Evolutionary conservation across 1,140 invertebrate species (phyloP).

Genomic region (Eumaeus atala): DNA sequence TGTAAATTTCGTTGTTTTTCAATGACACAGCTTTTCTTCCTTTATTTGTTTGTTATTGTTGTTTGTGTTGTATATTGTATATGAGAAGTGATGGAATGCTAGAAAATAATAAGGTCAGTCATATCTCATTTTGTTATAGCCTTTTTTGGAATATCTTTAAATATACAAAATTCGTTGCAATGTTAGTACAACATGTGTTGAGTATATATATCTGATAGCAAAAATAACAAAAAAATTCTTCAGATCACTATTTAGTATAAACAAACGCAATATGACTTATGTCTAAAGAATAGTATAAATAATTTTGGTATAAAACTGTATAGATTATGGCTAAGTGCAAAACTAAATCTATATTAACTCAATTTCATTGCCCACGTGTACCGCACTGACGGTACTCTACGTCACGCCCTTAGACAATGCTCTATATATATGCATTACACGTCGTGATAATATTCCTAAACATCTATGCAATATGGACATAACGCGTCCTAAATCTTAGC

Average conservation of each 20-base stretch:
- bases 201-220: no score
- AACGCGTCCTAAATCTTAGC: neutral
- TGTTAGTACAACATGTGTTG: no score
- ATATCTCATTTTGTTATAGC: no score
- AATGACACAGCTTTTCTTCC: no score
- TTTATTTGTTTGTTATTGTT: no score
- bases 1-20: no score
- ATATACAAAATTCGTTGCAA: no score
- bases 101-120: no score
- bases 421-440: neutral
- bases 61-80: no score
- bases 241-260: neutral
- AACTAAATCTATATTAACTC: conserved; percentile 20
- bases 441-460: neutral
- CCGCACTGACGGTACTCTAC: neutral
- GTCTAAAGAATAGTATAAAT: conserved; percentile 27
- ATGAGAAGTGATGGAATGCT: no score
- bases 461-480: neutral
- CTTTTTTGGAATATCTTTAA: no score
- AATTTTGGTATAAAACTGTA: conserved; percentile 37
- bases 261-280: conserved; percentile 17
- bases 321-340: conserved; percentile 29
- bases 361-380: conserved; percentile 4
- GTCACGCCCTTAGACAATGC: neutral
- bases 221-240: neutral